These are phyloP conservation scores for Cherax destructor DNA, from an alignment of 1,140 invertebrate genomes.

Conservation along the genomic window DNA sequence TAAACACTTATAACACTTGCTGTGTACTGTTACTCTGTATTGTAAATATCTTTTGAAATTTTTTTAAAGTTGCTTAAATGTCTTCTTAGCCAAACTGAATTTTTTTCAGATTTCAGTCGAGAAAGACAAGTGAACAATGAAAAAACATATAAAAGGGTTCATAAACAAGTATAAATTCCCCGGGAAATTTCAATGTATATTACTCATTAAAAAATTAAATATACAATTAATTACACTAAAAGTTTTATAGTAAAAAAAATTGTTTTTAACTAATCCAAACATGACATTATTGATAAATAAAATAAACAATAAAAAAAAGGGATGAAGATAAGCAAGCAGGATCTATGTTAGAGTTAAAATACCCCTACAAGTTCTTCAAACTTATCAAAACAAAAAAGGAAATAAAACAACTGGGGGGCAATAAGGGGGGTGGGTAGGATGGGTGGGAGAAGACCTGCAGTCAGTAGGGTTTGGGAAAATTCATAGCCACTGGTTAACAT, in stretches of 20 bases:
- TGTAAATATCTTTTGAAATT: too few species aligned
- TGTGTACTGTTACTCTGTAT: too few species aligned
- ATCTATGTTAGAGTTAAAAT: not conserved
- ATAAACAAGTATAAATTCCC: too few species aligned
- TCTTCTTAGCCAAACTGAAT: too few species aligned
- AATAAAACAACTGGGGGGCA: conserved; percentile 30
- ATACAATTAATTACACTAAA: not conserved
- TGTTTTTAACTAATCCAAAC: not conserved
- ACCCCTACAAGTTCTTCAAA: not conserved
- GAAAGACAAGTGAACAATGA: too few species aligned
- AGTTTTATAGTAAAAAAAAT: not conserved
- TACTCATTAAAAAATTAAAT: too few species aligned
- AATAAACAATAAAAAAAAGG: conserved; percentile 5
- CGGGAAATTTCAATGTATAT: too few species aligned
- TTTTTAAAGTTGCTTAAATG: too few species aligned
- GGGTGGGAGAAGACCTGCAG: conserved; percentile 33
- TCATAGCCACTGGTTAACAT: conserved; percentile 58
- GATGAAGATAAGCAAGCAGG: conserved; percentile 31
- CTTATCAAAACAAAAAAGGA: conserved; percentile 28
- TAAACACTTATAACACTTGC: too few species aligned
- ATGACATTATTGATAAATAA: not conserved
- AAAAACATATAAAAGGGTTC: too few species aligned
- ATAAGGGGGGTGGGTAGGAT: conserved; percentile 15
- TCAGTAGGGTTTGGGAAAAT: conserved; percentile 50
- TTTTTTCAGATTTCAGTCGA: too few species aligned